Conservation (phyloP, 2,113 vertebrate genomes). For the Drymodes brunneopygia region DNA sequence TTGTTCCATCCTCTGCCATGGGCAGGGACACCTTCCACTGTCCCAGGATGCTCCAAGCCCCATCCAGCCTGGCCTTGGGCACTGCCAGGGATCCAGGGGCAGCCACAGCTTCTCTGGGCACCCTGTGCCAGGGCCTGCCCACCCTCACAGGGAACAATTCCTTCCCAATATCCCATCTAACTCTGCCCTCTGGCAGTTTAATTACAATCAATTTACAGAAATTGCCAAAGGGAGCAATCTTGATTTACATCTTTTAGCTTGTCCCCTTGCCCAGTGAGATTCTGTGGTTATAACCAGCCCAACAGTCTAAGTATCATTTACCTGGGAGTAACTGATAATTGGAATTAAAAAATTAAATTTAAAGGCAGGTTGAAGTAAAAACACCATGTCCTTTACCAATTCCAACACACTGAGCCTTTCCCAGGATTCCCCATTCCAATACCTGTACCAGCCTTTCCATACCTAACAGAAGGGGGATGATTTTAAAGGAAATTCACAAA, state of each 20-base stretch:
- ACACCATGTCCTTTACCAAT: neutral
- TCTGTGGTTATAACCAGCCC: neutral
- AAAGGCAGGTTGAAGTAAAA: neutral
- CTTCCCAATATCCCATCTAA: accelerated
- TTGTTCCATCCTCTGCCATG: accelerated
- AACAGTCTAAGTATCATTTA: neutral
- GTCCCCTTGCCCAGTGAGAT: neutral
- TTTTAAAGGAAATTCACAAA: neutral
- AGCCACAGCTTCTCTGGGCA: neutral
- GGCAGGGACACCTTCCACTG: accelerated
- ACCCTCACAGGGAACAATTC: neutral
- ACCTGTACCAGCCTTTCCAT: neutral
- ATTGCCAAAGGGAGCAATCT: neutral
- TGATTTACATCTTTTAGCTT: neutral
- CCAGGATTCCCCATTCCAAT: neutral
- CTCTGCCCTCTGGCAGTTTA: neutral
- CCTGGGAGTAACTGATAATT: neutral
- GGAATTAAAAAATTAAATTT: neutral
- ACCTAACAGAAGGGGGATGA: neutral
- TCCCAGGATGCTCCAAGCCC: neutral
- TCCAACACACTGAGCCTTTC: neutral
- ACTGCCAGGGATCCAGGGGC: neutral
- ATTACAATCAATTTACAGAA: neutral
- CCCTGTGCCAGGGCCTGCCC: neutral
- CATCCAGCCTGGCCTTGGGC: accelerated